phyloP scores from a whole-genome alignment of 2,113 vertebrate genomes.

The Polypterus bichir region DNA sequence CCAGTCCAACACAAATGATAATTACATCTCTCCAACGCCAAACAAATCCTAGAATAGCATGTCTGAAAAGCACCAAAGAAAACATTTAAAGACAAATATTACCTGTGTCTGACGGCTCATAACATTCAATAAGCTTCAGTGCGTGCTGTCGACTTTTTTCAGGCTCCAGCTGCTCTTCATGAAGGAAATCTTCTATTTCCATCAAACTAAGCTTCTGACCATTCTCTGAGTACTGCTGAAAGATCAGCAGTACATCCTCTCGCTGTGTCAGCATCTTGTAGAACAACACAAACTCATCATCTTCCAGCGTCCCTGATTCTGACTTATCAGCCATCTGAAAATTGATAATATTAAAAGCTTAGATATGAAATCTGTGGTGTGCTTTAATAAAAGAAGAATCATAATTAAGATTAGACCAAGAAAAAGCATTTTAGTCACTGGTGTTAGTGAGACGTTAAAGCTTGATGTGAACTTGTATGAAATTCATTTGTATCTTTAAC shows the following conservation, averaged over 20 bases:
- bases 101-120: constrained; percentile 79
- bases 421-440: neutral
- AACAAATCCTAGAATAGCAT: too few species aligned
- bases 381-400: neutral
- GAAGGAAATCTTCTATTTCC: constrained; percentile 77
- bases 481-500: too few species aligned
- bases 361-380: too few species aligned
- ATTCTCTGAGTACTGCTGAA: constrained; percentile 72
- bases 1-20: too few species aligned
- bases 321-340: constrained; percentile 73
- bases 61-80: too few species aligned
- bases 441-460: neutral
- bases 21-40: too few species aligned
- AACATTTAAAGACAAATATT: constrained; percentile 2
- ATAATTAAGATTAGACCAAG: too few species aligned
- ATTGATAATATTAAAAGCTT: too few species aligned
- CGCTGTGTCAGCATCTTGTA: constrained; percentile 82
- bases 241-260: constrained; percentile 70
- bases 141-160: constrained; percentile 50
- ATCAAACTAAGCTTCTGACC: constrained; percentile 66
- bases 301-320: constrained; percentile 60
- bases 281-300: constrained; percentile 81
- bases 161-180: constrained; percentile 60
- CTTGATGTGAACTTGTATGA: too few species aligned
- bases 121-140: constrained; percentile 61